Percentiles rank a stretch among this genome's conserved stretches.
Evolutionary conservation across 2,797 vertebrate species (phyloP).

Genomic region (Pogoniulus pusillus): DNA sequence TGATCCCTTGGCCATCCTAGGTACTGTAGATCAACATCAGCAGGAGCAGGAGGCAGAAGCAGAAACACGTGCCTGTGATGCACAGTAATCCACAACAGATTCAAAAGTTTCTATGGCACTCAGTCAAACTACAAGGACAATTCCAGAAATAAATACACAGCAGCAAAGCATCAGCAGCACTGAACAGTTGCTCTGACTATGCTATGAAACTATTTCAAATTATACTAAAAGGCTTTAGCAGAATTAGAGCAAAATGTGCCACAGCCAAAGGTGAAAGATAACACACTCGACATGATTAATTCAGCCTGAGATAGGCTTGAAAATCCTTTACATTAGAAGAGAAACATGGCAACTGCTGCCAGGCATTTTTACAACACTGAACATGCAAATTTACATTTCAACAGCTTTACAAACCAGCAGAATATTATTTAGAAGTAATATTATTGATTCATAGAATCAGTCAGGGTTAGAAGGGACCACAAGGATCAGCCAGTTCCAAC

Average conservation of each 20-base stretch:
- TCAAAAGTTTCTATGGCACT: not conserved
- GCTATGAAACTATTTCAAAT: not conserved
- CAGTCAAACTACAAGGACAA: slow-evolving; percentile 13
- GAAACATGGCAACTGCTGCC: not conserved
- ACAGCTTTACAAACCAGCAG: not conserved
- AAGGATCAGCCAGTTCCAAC: too few relatives aligned
- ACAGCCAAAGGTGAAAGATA: slow-evolving; percentile 32
- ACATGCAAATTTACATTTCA: not conserved
- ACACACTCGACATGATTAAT: slow-evolving; percentile 30
- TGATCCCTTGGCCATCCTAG: too few relatives aligned
- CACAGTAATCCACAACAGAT: not conserved
- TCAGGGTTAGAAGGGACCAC: too few relatives aligned
- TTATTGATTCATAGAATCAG: too few relatives aligned
- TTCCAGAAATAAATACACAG: not conserved
- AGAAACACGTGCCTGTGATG: not conserved
- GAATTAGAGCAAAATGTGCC: slow-evolving; percentile 29
- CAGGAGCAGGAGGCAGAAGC: not conserved
- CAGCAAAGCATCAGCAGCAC: slow-evolving; percentile 21
- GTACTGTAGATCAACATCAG: not conserved
- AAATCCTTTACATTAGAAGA: slow-evolving; percentile 17
- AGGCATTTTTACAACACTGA: not conserved
- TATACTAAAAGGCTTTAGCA: slow-evolving; percentile 33
- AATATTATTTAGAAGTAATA: not conserved
- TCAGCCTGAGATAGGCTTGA: not conserved
- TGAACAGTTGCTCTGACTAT: not conserved